A percentile compares a stretch with the other conserved stretches of the same genome.
phyloP scores from a whole-genome alignment of 1,140 invertebrate species.

The Thrips palmi region DNA sequence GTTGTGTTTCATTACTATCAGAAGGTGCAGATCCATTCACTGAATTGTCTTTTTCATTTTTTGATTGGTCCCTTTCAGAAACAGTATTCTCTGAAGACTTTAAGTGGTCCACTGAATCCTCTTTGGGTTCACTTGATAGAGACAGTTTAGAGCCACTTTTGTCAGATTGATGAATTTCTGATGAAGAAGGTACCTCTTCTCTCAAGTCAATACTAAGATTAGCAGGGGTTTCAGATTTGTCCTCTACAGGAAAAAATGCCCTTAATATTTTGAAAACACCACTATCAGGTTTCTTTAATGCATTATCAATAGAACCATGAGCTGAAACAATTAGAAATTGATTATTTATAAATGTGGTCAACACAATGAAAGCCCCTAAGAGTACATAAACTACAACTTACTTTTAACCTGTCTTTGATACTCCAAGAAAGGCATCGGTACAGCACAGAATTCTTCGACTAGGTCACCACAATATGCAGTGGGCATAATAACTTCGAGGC shows the following conservation, averaged over 20 bases:
- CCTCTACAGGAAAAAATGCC: not conserved
- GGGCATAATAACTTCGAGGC: slow-evolving; percentile 55
- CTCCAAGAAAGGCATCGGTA: slow-evolving; percentile 49
- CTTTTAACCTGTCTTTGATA: slow-evolving; percentile 37
- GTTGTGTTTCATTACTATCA: slow-evolving; percentile 1
- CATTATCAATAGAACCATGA: not conserved
- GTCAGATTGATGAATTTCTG: too few species aligned
- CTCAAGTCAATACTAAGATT: too few species aligned
- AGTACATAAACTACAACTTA: too few species aligned
- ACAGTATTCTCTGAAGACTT: not conserved
- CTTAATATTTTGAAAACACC: not conserved
- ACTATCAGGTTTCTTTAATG: not conserved
- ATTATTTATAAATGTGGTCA: not conserved
- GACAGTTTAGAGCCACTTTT: too few species aligned
- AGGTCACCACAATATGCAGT: slow-evolving; percentile 45
- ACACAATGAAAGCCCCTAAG: slow-evolving; percentile 4
- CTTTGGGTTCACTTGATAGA: too few species aligned
- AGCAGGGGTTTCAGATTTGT: too few species aligned
- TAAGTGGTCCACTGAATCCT: too few species aligned
- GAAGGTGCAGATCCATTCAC: not conserved
- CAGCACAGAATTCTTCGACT: slow-evolving; percentile 54
- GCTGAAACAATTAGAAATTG: slow-evolving; percentile 1
- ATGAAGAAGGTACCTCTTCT: too few species aligned
- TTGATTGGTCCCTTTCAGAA: not conserved
- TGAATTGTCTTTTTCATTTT: slow-evolving; percentile 2